Percentiles rank a stretch among this genome's conserved stretches.
phyloP scores from a whole-genome alignment of 2,113 vertebrate genomes.

The Ophiodon elongatus region DNA sequence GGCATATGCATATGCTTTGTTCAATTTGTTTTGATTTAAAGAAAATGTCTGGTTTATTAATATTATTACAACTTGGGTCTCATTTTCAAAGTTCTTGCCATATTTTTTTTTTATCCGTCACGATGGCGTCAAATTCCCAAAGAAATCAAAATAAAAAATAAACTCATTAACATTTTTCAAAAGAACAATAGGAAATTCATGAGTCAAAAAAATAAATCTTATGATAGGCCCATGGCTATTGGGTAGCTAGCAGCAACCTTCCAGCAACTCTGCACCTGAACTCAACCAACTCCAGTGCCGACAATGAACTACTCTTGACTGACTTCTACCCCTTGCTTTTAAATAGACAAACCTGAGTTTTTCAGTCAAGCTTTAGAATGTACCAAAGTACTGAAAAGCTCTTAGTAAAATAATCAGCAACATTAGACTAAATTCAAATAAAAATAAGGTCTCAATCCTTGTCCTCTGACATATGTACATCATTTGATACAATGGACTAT shows the following conservation, averaged over 20 bases:
- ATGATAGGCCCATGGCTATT: background rate
- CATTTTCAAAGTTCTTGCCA: background rate
- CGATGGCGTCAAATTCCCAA: background rate
- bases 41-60: background rate
- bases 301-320: background rate
- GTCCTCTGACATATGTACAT: background rate
- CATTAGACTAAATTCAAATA: no score
- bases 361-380: no score
- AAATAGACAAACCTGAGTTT: background rate
- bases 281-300: background rate
- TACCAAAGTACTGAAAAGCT: no score
- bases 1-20: background rate
- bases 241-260: background rate
- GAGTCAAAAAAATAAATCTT: background rate
- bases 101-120: background rate
- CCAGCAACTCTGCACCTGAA: background rate
- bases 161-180: background rate
- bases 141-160: background rate
- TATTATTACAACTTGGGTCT: background rate
- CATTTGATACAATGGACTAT: background rate
- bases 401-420: no score
- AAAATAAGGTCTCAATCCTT: no score
- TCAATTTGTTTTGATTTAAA: background rate
- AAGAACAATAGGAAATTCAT: background rate
- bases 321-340: background rate